Evolutionary conservation across 1,140 invertebrate genomes (phyloP).

Genomic region (Gryon sp.): DNA sequence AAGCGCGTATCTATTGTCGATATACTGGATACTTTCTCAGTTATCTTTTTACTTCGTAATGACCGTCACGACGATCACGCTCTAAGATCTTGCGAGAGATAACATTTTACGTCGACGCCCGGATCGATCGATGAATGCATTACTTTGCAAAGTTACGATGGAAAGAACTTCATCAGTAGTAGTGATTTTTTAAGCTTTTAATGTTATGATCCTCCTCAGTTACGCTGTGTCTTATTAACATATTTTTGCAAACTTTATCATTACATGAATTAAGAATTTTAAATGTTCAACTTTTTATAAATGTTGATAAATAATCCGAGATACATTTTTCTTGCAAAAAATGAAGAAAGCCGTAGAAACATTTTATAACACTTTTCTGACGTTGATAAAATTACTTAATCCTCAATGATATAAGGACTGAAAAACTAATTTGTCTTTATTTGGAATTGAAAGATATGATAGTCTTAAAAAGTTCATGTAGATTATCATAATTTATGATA

Average conservation of each 20-base stretch:
- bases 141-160: constrained; percentile 24
- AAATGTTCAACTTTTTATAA: no score
- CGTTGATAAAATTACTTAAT: constrained; percentile 15
- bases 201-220: constrained; percentile 1
- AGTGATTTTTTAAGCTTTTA: constrained; percentile 27
- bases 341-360: not conserved
- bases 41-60: constrained; percentile 52
- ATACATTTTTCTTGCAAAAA: not conserved
- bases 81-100: constrained; percentile 56
- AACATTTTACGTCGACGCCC: constrained; percentile 58
- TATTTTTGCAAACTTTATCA: not conserved
- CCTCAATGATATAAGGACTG: constrained; percentile 5
- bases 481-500: constrained; percentile 22
- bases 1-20: constrained; percentile 38
- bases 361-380: not conserved
- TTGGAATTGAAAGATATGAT: constrained; percentile 4
- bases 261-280: not conserved
- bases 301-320: no score
- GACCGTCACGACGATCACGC: constrained; percentile 61
- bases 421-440: constrained; percentile 15
- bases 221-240: not conserved
- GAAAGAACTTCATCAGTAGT: constrained; percentile 48
- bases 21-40: constrained; percentile 23
- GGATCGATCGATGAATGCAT: constrained; percentile 63
- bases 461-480: constrained; percentile 19